Evolutionary conservation across 2,888 invertebrate genomes (phyloP).

Genomic region (Drosophila ustulata): DNA sequence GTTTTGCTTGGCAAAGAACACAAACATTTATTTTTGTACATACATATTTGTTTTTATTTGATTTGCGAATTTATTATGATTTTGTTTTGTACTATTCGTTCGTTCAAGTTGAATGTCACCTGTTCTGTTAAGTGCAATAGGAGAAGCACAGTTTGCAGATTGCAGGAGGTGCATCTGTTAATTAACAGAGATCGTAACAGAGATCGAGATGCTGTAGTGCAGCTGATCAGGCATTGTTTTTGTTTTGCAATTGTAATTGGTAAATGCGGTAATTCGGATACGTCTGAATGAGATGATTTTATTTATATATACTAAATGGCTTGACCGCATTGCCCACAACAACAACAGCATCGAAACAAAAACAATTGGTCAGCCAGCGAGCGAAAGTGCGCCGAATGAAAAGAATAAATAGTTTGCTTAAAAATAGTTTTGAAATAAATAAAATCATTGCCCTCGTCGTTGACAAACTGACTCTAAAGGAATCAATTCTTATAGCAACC

Average conservation of each 20-base stretch:
- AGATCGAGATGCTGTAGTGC: not conserved
- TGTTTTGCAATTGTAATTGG: slow-evolving; percentile 29
- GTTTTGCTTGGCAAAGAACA: slow-evolving; percentile 37
- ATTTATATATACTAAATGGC: slow-evolving; percentile 53
- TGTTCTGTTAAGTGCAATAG: slow-evolving; percentile 17
- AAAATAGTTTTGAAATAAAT: slow-evolving; percentile 62
- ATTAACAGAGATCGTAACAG: slow-evolving; percentile 1
- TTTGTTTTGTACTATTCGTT: slow-evolving; percentile 8
- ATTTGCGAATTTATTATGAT: slow-evolving; percentile 16
- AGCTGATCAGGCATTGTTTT: slow-evolving; percentile 23
- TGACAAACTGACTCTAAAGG: slow-evolving; percentile 41
- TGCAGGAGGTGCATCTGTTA: slow-evolving; percentile 14
- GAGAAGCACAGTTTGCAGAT: slow-evolving; percentile 11
- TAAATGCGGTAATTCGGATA: slow-evolving; percentile 29
- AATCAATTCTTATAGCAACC: slow-evolving; percentile 28
- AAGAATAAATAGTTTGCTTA: slow-evolving; percentile 52
- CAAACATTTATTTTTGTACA: slow-evolving; percentile 29
- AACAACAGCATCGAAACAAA: slow-evolving; percentile 14
- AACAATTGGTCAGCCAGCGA: slow-evolving; percentile 17
- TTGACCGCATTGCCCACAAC: slow-evolving; percentile 63
- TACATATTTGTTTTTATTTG: slow-evolving; percentile 11
- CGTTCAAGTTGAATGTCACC: slow-evolving; percentile 52
- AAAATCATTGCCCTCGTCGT: slow-evolving; percentile 40
- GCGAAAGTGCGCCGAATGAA: slow-evolving; percentile 47
- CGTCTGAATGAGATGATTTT: slow-evolving; percentile 35